These are phyloP conservation scores for Syngnathus typhle DNA, from an alignment of 2,113 vertebrate species.

Conservation along the genomic window DNA sequence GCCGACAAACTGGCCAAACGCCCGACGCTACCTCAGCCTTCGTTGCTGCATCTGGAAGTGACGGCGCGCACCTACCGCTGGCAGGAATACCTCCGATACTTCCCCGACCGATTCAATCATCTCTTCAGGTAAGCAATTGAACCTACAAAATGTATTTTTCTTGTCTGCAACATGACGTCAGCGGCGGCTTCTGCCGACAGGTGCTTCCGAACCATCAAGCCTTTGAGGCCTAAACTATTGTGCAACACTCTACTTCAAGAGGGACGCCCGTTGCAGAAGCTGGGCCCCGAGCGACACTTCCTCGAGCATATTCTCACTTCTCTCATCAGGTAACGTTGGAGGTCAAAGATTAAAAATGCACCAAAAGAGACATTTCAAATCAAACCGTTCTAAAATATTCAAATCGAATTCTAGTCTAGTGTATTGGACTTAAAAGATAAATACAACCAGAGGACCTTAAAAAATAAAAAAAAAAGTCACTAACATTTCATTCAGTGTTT, in stretches of 20 bases:
- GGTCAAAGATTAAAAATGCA: no score
- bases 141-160: no score
- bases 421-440: no score
- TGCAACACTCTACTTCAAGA: background rate
- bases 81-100: conserved; percentile 70
- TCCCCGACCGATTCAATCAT: conserved; percentile 60
- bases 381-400: no score
- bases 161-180: no score
- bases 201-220: conserved; percentile 1
- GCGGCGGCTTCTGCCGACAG: conserved; percentile 19
- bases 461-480: no score
- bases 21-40: conserved; percentile 71
- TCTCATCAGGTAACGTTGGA: conserved; percentile 72
- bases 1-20: conserved; percentile 31
- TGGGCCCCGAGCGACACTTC: conserved; percentile 62
- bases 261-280: conserved; percentile 13
- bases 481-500: no score
- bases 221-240: conserved; percentile 1
- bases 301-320: conserved; percentile 62
- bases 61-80: conserved; percentile 75
- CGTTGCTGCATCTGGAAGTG: conserved; percentile 74
- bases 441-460: no score
- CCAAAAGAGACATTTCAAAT: no score
- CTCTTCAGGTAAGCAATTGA: conserved; percentile 64
- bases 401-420: no score